phyloP scores from a whole-genome alignment of 2,113 vertebrate species.

The Lonchura striata region DNA sequence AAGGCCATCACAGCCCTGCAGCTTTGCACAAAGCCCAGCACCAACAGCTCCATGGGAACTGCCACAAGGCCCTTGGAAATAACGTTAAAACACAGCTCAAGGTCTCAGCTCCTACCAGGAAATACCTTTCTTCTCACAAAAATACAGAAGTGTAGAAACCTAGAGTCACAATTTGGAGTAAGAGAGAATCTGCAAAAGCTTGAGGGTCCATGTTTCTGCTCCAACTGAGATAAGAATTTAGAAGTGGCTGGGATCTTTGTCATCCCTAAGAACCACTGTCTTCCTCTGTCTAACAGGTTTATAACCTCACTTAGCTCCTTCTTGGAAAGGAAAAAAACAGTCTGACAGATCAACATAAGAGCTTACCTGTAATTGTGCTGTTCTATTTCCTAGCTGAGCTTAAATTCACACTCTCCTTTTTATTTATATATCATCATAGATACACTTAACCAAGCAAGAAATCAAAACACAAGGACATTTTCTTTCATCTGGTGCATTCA shows the following conservation, averaged over 20 bases:
- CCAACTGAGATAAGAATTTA: neutral
- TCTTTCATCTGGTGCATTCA: neutral
- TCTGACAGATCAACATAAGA: neutral
- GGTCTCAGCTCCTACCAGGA: neutral
- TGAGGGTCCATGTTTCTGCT: rapidly evolving
- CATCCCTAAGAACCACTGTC: neutral
- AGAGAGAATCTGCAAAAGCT: neutral
- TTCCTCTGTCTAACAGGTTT: neutral
- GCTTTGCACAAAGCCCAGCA: neutral
- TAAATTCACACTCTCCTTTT: neutral
- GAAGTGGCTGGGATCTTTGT: neutral
- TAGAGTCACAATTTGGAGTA: too few relatives aligned
- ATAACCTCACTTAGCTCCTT: neutral
- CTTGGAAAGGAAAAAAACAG: neutral
- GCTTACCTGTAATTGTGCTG: neutral
- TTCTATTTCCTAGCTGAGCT: neutral
- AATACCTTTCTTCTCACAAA: neutral
- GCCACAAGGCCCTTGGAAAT: neutral
- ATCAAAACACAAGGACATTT: neutral
- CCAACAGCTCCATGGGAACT: rapidly evolving
- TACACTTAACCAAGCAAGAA: neutral
- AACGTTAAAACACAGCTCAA: neutral
- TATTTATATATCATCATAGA: neutral
- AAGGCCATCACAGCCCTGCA: neutral
- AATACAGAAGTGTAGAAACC: too few relatives aligned